These are phyloP conservation scores for Pelodytes ibericus DNA, from an alignment of 2,797 vertebrate genomes.

Conservation along the genomic window DNA sequence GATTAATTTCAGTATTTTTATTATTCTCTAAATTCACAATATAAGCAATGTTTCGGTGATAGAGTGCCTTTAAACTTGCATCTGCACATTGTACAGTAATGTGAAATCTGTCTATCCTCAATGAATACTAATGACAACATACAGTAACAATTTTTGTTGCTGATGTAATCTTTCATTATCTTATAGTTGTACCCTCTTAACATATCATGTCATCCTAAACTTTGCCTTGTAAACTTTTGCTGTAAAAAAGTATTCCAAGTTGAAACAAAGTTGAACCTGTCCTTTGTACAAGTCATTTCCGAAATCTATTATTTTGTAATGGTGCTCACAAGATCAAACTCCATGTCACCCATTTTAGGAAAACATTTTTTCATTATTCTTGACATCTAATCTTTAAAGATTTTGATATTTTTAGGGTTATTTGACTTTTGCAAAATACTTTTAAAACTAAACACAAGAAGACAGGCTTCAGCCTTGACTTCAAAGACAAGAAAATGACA, in stretches of 20 bases:
- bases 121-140: no score
- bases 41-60: no score
- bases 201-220: background rate
- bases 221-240: no score
- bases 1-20: no score
- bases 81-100: no score
- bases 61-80: no score
- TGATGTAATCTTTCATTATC: no score
- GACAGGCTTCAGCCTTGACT: constrained; percentile 47
- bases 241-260: no score
- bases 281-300: constrained; percentile 39
- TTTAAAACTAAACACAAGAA: constrained; percentile 42
- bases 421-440: constrained; percentile 52
- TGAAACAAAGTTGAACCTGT: constrained; percentile 23
- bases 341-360: constrained; percentile 44
- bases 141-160: no score
- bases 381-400: constrained; percentile 48
- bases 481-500: constrained; percentile 57
- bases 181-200: background rate
- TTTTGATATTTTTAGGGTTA: constrained; percentile 53
- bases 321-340: constrained; percentile 26
- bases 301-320: constrained; percentile 37
- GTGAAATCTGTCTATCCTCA: no score
- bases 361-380: constrained; percentile 50
- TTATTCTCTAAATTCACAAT: no score